Evolutionary conservation across 2,113 vertebrate species (phyloP).

Genomic region (Empidonax alnorum): DNA sequence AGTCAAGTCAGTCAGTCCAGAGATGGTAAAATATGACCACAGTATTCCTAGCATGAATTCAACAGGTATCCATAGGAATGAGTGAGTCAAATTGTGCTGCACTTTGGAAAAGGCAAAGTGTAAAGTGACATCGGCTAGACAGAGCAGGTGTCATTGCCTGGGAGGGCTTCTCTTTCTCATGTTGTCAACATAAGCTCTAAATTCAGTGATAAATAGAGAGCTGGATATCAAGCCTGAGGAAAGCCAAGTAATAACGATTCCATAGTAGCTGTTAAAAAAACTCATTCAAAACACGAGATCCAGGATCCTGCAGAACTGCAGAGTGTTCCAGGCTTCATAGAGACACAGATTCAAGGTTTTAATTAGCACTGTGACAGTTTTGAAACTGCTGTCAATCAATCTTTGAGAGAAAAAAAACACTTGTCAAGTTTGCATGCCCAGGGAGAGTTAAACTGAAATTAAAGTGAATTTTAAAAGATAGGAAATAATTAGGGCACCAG

Average conservation of each 20-base stretch:
- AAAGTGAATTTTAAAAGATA: slow-evolving; percentile 60
- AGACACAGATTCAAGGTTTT: slow-evolving; percentile 50
- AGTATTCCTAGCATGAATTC: background rate
- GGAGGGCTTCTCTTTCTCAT: background rate
- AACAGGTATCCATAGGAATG: background rate
- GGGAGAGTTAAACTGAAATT: slow-evolving; percentile 61
- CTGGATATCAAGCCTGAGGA: slow-evolving; percentile 21
- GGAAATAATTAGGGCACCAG: slow-evolving; percentile 50
- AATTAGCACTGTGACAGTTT: slow-evolving; percentile 61
- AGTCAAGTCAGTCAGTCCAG: background rate
- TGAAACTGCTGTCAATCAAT: slow-evolving; percentile 53
- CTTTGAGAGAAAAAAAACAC: background rate
- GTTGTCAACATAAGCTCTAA: background rate
- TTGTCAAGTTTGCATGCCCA: slow-evolving; percentile 43
- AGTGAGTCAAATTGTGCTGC: background rate
- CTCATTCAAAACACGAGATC: slow-evolving; percentile 17
- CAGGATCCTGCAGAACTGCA: slow-evolving; percentile 13
- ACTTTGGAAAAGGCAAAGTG: background rate
- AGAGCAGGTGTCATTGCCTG: background rate
- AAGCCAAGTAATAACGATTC: slow-evolving; percentile 30
- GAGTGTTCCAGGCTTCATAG: slow-evolving; percentile 16
- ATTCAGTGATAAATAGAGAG: slow-evolving; percentile 8
- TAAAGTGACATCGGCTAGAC: background rate
- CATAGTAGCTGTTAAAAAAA: background rate
- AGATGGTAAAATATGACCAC: background rate